Evolutionary conservation across 2,888 invertebrate species (phyloP), one percentile per base, ranked within the genome.

Genomic region (Eupithecia tripunctaria): DNA sequence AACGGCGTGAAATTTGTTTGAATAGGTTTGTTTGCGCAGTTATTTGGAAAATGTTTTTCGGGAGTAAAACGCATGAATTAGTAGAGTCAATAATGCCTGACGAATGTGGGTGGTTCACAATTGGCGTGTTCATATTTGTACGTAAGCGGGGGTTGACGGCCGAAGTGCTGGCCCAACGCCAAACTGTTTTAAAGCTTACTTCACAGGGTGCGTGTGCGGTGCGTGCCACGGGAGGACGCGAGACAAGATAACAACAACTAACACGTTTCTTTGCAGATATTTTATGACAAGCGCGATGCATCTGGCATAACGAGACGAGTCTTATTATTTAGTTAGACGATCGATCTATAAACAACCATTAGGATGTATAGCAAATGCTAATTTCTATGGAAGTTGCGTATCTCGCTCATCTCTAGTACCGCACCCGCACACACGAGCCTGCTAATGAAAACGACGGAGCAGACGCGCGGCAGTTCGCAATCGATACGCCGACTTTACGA

Each of bases 151-250:
- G 90, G 90, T 90, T 89, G 91, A 87, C 89, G 90, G 82, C 88
- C 90, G 89, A 86, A 8, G 10, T 82, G 74, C 76, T 92, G 92
- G 92, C 90, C 71, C 29, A 18, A 56, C 75, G 90, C 91, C 91
- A 91, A 87, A 81, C 68, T 56, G 18, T 68, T 74, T 64, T 67
- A 63, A 72, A 77, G 79, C 71, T 70, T 21, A 10, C 47, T 21
- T 21, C 47, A 51, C 21, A 21, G 47, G n/a, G 10, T 10, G 10
- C 21, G 47, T n/a, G n/a, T 47, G 47, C 47, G 47, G n/a, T 47
- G 43, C 43, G 47, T n/a, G n/a, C 47, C n/a, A 8, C 12, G 51
- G 21, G 21, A 56, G 12, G 10, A 56, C 51, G n/a, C 21, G 15
- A 56, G 25, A 21, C 47, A 21, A 21, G 3, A 56, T 56, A 12